A percentile compares a stretch with the other conserved stretches of the same genome.
phyloP scores from a whole-genome alignment of 2,797 vertebrate genomes.

The Lagocephalus sceleratus region DNA sequence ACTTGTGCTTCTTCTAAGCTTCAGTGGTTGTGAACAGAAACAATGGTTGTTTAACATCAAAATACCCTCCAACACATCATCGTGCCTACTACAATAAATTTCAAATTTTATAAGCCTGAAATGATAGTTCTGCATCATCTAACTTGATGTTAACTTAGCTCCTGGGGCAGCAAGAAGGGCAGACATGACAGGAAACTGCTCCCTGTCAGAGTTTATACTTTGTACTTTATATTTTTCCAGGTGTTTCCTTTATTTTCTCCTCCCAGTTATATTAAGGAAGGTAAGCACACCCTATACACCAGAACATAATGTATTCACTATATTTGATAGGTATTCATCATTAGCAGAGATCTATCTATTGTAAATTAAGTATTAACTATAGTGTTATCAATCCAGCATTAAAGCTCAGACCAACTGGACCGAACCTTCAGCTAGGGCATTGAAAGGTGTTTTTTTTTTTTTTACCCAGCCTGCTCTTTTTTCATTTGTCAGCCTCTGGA shows the following conservation, averaged over 20 bases:
- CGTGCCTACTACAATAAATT: background rate
- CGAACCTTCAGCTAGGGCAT: slow-evolving; percentile 9
- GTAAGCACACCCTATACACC: slow-evolving; percentile 1
- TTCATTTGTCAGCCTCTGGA: slow-evolving; percentile 48
- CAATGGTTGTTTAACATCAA: background rate
- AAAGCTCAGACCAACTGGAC: background rate
- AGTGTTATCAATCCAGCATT: slow-evolving; percentile 16
- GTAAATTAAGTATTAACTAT: slow-evolving; percentile 14
- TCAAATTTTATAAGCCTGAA: slow-evolving; percentile 1
- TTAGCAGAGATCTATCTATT: slow-evolving; percentile 7
- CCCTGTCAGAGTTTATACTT: slow-evolving; percentile 13
- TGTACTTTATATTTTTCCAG: slow-evolving; percentile 39
- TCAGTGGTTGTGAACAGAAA: too few relatives aligned
- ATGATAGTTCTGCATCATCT: slow-evolving; percentile 1
- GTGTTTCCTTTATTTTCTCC: slow-evolving; percentile 35
- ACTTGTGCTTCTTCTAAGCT: background rate
- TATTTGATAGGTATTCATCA: slow-evolving; percentile 4
- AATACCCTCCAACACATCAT: background rate
- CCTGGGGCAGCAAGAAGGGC: background rate
- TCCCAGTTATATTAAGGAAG: background rate
- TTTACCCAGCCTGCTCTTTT: slow-evolving; percentile 33
- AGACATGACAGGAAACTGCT: slow-evolving; percentile 35
- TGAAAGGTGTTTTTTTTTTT: slow-evolving; percentile 30
- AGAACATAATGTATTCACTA: slow-evolving; percentile 3
- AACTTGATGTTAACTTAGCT: slow-evolving; percentile 10